Base-by-base conservation (phyloP, 2,113 vertebrate species). In the Chaetura pelagica region DNA sequence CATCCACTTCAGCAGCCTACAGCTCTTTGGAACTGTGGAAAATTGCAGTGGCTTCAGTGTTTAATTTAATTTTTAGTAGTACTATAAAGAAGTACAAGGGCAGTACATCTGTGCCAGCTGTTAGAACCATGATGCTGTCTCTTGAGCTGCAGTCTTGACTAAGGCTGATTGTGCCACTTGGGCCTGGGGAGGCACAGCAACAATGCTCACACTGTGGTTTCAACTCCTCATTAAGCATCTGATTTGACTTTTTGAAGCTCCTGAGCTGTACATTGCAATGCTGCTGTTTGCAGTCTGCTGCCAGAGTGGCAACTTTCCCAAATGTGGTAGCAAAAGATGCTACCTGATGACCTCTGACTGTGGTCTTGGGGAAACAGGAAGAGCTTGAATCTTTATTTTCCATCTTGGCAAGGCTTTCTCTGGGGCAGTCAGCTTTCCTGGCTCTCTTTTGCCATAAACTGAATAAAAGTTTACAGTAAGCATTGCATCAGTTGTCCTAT, bases 81-180 rank as follows among this genome's bases (percentile, higher is more conserved):
- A 10, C 42, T 66, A 7, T 42, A 19, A 59, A 44, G 21, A 59
- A 44, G 21, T 26, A 19, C 13, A 71, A 35, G 19, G 15, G 49
- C 0, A 2, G 5, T 27, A 15, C 2, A 2, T 84, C 49, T 62
- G 27, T 62, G 62, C 12, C 21, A n/a, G 0, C 67, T 11, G 0
- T 72, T 75, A 38, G 38, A 78, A 59, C 51, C 32, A 30, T 0
- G 0, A 46, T 76, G 24, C 54, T 58, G 20, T 38, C 40, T 23
- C 35, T 71, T 26, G 49, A 58, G 71, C 34, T 59, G 6, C 26
- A 30, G 12, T 16, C 57, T 83, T 73, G 49, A 74, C 54, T 87
- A 42, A 58, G 55, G 67, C 51, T 29, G n/a, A 15, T 57, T 79
- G 58, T 93, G 46, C 17, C 26, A 38, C 51, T 10, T 0, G 1